Evolutionary conservation across 1,140 invertebrate genomes (phyloP), one percentile per base, ranked within the genome.

Genomic region (Macrosteles quadrilineatus): DNA sequence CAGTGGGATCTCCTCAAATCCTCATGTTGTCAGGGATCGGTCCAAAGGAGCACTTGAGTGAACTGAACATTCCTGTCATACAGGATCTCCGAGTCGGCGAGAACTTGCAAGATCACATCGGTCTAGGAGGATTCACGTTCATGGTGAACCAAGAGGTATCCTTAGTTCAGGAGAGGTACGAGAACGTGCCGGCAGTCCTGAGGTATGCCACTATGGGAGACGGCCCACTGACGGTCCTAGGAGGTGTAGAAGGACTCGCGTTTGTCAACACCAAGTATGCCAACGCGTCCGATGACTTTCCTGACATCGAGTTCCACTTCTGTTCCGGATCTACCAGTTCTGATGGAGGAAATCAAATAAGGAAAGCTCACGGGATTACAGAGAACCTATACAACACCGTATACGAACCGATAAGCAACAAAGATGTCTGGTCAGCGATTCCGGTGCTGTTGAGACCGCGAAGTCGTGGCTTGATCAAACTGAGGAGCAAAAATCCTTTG

Each of bases 231-330:
- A 96, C 94, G 0, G 90, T 96, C 0, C 83, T 96, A 74, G 95
- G 95, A 0, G 95, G 94, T 0, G 94, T 96, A 0, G 95, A 97
- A 81, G 94, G 94, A 1, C 77, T 97, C 2, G 94, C 88, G 0
- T 97, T 95, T 79, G 89, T 96, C 17, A 95, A 95, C 62, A 97
- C 94, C 0, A 96, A 95, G 78, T 94, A 91, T 71, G 90, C 86
- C 0, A 97, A 97, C 74, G 86, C 85, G 0, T 86, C 89, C 0
- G 85, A 94, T 2, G 94, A 97, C 77, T 96, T 88, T 77, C 95
- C 95, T 0, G 95, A 97, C 76, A 94, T 96, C 21, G 94, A 97
- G 74, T 90, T 97, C 71, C 95, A 96, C 78, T 96, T 96, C 73
- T 86, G 95, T n/a, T 94, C 93, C 0, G 94, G 93, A 0, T 93